Evolutionary conservation across 1,140 invertebrate genomes (phyloP).

Genomic region (Aleiodes sp.): DNA sequence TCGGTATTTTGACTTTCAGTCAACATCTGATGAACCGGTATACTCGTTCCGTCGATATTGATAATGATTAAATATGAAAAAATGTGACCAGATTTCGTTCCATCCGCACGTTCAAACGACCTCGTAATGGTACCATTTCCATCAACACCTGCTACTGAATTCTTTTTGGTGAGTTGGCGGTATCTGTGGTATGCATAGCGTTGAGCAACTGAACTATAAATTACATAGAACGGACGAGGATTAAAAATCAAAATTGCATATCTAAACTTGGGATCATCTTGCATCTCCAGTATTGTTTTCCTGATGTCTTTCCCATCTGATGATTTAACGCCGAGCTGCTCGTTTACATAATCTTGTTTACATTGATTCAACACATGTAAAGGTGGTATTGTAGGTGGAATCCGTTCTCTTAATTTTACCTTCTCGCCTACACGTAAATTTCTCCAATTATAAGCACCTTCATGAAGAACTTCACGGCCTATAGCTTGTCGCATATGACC

Average conservation of each 20-base stretch:
- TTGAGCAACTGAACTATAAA: slow-evolving; percentile 19
- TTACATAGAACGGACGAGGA: slow-evolving; percentile 25
- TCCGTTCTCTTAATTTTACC: too few relatives aligned
- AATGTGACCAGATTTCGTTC: slow-evolving; percentile 18
- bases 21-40: slow-evolving; percentile 19
- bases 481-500: too few relatives aligned
- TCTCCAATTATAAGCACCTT: too few relatives aligned
- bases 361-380: too few relatives aligned
- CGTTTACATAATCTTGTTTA: too few relatives aligned
- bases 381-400: too few relatives aligned
- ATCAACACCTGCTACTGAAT: not conserved
- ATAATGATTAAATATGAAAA: slow-evolving; percentile 25
- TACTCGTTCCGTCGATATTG: not conserved
- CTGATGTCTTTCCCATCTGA: slow-evolving; percentile 17
- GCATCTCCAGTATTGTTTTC: not conserved
- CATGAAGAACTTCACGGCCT: too few relatives aligned
- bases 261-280: not conserved
- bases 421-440: too few relatives aligned
- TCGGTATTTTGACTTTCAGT: slow-evolving; percentile 21
- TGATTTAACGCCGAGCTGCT: too few relatives aligned
- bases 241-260: not conserved
- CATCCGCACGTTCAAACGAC: not conserved
- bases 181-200: slow-evolving; percentile 20
- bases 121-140: not conserved
- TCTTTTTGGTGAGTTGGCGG: not conserved